Conservation (phyloP, 2,888 invertebrate genomes). For the Exocentrus adspersus region DNA sequence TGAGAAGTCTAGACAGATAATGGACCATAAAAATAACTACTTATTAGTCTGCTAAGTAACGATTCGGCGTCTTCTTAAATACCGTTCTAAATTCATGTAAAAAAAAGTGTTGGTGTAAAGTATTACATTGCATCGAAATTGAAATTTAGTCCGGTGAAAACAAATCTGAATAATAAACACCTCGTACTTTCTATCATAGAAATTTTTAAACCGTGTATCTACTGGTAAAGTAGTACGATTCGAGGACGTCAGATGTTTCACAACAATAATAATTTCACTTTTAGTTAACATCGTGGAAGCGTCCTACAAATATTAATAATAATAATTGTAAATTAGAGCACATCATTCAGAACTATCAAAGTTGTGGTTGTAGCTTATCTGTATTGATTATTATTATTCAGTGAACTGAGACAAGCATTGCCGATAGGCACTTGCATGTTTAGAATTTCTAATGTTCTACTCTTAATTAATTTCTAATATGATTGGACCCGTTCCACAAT, state of each 20-base stretch:
- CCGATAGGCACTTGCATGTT: neutral
- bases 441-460: too few relatives aligned
- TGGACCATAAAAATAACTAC: neutral
- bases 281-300: constrained; percentile 6
- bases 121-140: neutral
- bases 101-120: too few relatives aligned
- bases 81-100: too few relatives aligned
- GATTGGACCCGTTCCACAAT: too few relatives aligned
- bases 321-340: constrained; percentile 10
- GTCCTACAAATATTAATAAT: constrained; percentile 14
- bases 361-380: too few relatives aligned
- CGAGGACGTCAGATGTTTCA: constrained; percentile 3
- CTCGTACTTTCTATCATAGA: constrained; percentile 11
- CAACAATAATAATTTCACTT: constrained; percentile 17
- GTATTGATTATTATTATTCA: neutral
- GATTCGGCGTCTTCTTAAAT: too few relatives aligned
- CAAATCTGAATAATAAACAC: constrained; percentile 7
- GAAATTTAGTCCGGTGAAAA: constrained; percentile 2
- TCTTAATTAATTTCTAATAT: too few relatives aligned
- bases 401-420: neutral
- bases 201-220: constrained; percentile 4
- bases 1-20: neutral
- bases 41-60: neutral
- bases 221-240: constrained; percentile 12
- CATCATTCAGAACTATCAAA: too few relatives aligned